Evolutionary conservation across 2,888 invertebrate species (phyloP), one percentile per base, ranked within the genome.

Genomic region (Pristionchus japonicus): DNA sequence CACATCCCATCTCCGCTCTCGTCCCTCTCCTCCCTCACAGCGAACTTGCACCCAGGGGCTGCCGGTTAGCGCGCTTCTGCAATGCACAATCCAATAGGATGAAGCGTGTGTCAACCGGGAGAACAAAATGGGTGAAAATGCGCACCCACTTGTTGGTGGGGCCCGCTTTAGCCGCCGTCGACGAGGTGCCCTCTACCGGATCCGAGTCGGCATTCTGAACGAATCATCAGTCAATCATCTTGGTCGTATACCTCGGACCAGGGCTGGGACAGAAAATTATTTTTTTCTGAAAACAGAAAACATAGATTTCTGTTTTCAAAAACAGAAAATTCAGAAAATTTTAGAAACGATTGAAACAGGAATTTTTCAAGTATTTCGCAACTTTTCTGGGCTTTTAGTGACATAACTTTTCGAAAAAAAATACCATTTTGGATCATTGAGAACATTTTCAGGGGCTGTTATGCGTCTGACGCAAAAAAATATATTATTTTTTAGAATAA

Each of bases 91-190:
- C 43, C 43, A 43, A 11, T 43, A 11, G 43, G 43, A 43, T 15
- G 4, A 31, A 70, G 15, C 2, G 37, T 31, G 57, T 57, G 23
- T n/a, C 9, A 57, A 57, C 9, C 43, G 43, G 57, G 17, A n/a
- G n/a, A n/a, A 15, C 37, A 70, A 70, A 15, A 23, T 64, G n/a
- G 27, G 6, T 64, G 27, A 70, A 70, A 70, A 27, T 77, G 77
- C 82, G 82, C 82, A 83, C 82, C 82, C 82, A 83, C 82, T 83
- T 83, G 82, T 27, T 83, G 34, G 82, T 49, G 34, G 82, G n/a
- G 77, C 77, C 17, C 74, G 70, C 13, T 40, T 37, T 20, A 31
- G 15, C 17, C 37, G 15, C 20, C 3, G 17, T 70, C 17, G 70
- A 3, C 7, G 37, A 20, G 3, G 77, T 13, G 77, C 27, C 20